Evolutionary conservation across 2,113 vertebrate genomes (phyloP).

Genomic region (Catharus fuscescens): DNA sequence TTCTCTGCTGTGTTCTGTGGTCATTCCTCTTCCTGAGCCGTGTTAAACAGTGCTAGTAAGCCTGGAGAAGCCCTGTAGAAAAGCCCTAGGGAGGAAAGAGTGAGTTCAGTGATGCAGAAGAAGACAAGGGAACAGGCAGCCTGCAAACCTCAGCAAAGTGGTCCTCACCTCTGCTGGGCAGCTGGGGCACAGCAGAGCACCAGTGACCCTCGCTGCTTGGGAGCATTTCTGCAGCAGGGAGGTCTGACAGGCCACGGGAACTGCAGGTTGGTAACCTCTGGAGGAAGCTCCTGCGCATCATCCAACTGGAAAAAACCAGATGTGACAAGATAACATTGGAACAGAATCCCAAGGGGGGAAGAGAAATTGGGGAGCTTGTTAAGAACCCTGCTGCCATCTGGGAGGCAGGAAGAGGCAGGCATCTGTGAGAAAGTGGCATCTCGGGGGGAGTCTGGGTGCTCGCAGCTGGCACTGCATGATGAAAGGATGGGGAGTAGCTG

Average conservation of each 20-base stretch:
- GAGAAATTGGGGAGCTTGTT: constrained; percentile 43
- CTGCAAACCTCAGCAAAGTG: constrained; percentile 2
- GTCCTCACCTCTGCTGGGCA: neutral
- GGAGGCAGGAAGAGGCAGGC: neutral
- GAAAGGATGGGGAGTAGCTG: neutral
- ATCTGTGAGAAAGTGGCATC: constrained; percentile 21
- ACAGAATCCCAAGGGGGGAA: neutral
- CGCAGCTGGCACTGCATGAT: neutral
- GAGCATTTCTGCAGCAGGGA: neutral
- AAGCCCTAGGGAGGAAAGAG: constrained; percentile 11
- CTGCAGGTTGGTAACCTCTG: neutral
- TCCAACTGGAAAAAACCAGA: constrained; percentile 31
- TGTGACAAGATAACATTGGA: constrained; percentile 36
- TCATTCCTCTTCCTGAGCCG: neutral
- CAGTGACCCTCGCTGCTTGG: neutral
- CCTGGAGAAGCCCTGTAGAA: neutral
- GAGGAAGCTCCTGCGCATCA: neutral
- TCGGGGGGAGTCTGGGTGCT: constrained; percentile 5
- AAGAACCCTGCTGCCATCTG: constrained; percentile 55
- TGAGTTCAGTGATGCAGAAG: neutral
- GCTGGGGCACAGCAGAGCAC: neutral
- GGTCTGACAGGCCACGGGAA: neutral
- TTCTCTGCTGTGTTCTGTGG: neutral
- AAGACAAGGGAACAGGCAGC: neutral
- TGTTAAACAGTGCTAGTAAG: neutral